phyloP scores from a whole-genome alignment of 2,797 vertebrate species.

The Dipus sagitta region DNA sequence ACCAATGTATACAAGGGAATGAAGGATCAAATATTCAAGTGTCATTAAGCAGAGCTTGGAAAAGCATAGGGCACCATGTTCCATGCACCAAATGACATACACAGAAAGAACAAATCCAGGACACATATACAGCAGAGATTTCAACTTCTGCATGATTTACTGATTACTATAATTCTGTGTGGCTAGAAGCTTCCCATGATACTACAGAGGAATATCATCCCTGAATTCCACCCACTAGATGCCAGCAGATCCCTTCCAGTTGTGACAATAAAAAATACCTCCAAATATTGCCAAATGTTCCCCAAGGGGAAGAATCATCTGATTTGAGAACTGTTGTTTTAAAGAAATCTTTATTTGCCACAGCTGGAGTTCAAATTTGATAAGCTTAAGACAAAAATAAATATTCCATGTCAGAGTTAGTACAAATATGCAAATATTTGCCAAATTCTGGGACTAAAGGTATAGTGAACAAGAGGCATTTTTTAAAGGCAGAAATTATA shows the following conservation, averaged over 20 bases:
- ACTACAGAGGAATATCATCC: neutral
- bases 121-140: neutral
- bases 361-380: neutral
- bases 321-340: neutral
- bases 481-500: neutral
- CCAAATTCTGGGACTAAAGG: neutral
- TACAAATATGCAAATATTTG: neutral
- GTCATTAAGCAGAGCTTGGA: neutral
- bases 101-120: neutral
- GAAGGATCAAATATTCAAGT: neutral
- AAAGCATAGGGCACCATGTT: neutral
- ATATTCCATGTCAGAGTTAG: neutral
- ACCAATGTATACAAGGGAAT: neutral
- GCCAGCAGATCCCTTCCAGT: neutral
- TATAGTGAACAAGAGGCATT: neutral
- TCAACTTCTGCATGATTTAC: fast-evolving
- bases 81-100: neutral
- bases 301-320: neutral
- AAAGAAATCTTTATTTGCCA: neutral
- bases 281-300: neutral
- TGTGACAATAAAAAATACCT: neutral
- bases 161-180: neutral
- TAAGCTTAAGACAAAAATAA: slow-evolving; percentile 10
- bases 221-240: neutral
- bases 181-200: no score